Percentiles rank a stretch among this genome's conserved stretches.
phyloP scores from a whole-genome alignment of 2,797 vertebrate species.

The Paramormyrops hopkinsi region DNA sequence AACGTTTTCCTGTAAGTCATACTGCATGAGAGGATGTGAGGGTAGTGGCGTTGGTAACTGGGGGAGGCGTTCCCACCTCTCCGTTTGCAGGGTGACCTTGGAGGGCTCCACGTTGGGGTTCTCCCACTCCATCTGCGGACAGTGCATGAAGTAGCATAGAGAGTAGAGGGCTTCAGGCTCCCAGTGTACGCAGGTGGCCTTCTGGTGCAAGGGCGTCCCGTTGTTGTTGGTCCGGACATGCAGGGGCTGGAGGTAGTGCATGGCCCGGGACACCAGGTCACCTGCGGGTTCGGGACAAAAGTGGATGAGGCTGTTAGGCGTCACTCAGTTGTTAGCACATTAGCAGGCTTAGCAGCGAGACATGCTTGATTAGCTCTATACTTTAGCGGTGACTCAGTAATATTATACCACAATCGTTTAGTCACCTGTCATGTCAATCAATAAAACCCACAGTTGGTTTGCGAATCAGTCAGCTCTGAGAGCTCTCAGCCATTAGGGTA shows the following conservation, averaged over 20 bases:
- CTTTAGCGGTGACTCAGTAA: neutral
- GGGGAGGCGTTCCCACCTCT: constrained; percentile 69
- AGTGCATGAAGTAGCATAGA: constrained; percentile 99
- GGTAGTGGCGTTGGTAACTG: neutral
- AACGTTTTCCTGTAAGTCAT: neutral
- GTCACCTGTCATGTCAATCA: neutral
- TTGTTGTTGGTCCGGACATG: constrained; percentile 82
- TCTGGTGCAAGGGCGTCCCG: constrained; percentile 83
- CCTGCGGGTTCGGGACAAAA: constrained; percentile 55
- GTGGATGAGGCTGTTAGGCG: neutral
- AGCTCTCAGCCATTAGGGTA: neutral
- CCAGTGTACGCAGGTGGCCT: constrained; percentile 78
- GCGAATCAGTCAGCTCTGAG: neutral
- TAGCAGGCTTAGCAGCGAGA: neutral
- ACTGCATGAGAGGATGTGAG: neutral
- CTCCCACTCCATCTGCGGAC: constrained; percentile 97
- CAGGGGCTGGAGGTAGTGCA: constrained; percentile 93
- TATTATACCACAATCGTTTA: neutral
- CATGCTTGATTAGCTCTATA: neutral
- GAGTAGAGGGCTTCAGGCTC: constrained; percentile 94
- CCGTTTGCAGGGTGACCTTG: constrained; percentile 87
- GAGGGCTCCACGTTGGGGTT: constrained; percentile 93
- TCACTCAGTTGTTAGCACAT: neutral
- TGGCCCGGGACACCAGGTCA: constrained; percentile 88
- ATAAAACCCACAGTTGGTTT: neutral